A percentile compares a stretch with the other conserved stretches of the same genome.
Evolutionary conservation across 2,113 vertebrate species (phyloP).

Genomic region (Brevimyrus niger): DNA sequence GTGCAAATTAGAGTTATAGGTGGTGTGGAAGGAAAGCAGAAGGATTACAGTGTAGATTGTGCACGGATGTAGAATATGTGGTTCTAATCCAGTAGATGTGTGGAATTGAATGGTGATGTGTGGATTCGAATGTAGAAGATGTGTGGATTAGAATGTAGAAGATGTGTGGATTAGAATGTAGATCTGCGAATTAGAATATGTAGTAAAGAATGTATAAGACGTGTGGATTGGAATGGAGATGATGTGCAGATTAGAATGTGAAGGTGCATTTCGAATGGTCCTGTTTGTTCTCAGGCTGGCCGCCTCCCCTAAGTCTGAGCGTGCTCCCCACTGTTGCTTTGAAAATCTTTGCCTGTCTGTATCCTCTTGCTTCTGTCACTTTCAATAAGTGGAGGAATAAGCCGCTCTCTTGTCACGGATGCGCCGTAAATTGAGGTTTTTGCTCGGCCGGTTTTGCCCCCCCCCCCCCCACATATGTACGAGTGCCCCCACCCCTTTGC

Average conservation of each 20-base stretch:
- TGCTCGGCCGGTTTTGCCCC: neutral
- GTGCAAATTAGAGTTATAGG: neutral
- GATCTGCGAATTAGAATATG: neutral
- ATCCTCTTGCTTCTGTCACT: constrained; percentile 37
- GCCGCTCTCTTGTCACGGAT: constrained; percentile 28
- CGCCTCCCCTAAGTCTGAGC: neutral
- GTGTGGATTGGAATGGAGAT: too few relatives aligned
- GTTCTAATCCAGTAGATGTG: neutral
- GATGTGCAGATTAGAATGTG: neutral
- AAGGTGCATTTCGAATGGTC: neutral
- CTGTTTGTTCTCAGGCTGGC: neutral
- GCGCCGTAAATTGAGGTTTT: constrained; percentile 26
- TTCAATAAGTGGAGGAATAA: constrained; percentile 48
- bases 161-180: neutral
- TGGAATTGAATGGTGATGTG: neutral
- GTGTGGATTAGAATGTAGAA: neutral
- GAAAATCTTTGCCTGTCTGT: constrained; percentile 18
- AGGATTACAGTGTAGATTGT: neutral
- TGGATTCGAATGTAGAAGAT: neutral
- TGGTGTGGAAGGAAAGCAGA: neutral
- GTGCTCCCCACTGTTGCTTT: neutral
- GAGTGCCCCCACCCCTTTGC: too few relatives aligned
- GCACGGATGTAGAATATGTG: neutral
- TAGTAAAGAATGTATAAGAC: neutral
- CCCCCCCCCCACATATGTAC: too few relatives aligned